These are phyloP conservation scores for Apaloderma vittatum DNA, from an alignment of 2,113 vertebrate species.

Conservation along the genomic window DNA sequence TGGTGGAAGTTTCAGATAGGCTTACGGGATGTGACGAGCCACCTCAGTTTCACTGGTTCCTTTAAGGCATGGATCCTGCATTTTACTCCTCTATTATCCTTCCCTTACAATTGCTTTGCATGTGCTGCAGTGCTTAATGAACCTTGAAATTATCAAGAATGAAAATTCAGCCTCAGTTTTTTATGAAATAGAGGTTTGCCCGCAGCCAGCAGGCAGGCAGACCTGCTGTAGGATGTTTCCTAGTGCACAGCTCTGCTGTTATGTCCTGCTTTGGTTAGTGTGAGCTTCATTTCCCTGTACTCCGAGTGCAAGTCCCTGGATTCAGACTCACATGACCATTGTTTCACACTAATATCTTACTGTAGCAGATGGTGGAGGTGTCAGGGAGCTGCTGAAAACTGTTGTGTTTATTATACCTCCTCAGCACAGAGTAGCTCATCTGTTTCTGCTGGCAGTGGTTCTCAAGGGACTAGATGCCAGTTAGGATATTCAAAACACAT, in stretches of 20 bases:
- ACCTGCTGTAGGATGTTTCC: not conserved
- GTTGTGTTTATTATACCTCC: constrained; percentile 28
- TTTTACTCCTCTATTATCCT: not conserved
- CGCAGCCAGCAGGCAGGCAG: not conserved
- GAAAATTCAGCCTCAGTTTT: not conserved
- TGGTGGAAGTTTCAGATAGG: not conserved
- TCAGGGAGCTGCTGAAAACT: constrained; percentile 48
- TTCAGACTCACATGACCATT: not conserved
- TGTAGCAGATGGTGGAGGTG: constrained; percentile 38
- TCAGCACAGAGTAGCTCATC: constrained; percentile 20
- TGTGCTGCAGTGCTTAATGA: not conserved
- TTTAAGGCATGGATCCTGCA: not conserved
- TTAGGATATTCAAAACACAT: constrained; percentile 13
- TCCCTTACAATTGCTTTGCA: not conserved
- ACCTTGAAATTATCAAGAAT: not conserved
- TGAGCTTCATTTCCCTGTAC: not conserved
- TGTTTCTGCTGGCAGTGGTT: constrained; percentile 33
- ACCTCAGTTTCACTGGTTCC: not conserved
- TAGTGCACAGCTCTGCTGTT: not conserved
- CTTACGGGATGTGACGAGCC: not conserved
- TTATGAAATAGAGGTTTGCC: not conserved
- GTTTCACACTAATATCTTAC: not conserved
- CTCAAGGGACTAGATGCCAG: constrained; percentile 10
- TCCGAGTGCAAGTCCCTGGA: not conserved
- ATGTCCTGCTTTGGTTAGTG: not conserved